Evolutionary conservation across 2,888 invertebrate species (phyloP).

Genomic region (Lasioglossum malachurum): DNA sequence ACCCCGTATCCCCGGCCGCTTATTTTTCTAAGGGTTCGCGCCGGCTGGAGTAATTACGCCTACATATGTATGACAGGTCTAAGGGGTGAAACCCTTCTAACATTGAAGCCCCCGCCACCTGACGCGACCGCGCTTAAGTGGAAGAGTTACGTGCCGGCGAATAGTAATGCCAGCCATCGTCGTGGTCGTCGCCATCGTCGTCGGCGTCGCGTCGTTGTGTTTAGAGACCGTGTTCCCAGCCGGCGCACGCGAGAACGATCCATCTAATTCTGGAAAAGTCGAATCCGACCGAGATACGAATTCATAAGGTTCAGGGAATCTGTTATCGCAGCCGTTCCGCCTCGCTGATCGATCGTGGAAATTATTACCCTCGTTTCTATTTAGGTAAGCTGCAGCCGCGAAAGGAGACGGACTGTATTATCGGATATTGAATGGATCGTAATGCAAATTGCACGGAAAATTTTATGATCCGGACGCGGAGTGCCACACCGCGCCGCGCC

Average conservation of each 20-base stretch:
- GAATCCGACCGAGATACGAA: slow-evolving; percentile 33
- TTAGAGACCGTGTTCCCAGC: slow-evolving; percentile 6
- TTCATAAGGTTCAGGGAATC: slow-evolving; percentile 16
- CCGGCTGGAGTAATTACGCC: slow-evolving; percentile 71
- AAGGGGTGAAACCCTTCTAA: slow-evolving; percentile 73
- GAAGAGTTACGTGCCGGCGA: slow-evolving; percentile 65
- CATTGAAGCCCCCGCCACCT: slow-evolving; percentile 69
- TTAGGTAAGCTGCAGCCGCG: slow-evolving; percentile 14
- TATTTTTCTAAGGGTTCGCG: slow-evolving; percentile 73
- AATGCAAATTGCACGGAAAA: slow-evolving; percentile 35
- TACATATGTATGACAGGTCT: slow-evolving; percentile 62
- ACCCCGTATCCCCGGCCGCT: slow-evolving; percentile 44
- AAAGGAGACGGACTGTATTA: slow-evolving; percentile 22
- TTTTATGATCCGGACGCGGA: slow-evolving; percentile 1
- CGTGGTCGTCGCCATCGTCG: background rate
- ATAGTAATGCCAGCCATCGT: slow-evolving; percentile 49
- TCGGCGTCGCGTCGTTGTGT: background rate
- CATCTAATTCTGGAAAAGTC: slow-evolving; percentile 31
- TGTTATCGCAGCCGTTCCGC: slow-evolving; percentile 14
- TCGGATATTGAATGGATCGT: slow-evolving; percentile 17
- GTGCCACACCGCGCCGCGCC: too few species aligned
- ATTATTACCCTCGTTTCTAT: slow-evolving; percentile 35
- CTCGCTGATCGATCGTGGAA: slow-evolving; percentile 38
- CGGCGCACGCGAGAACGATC: background rate
- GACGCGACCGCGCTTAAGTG: slow-evolving; percentile 62